Evolutionary conservation across 2,113 vertebrate species (phyloP), one percentile per base, ranked within the genome.

Genomic region (Paramisgurnus dabryanus): DNA sequence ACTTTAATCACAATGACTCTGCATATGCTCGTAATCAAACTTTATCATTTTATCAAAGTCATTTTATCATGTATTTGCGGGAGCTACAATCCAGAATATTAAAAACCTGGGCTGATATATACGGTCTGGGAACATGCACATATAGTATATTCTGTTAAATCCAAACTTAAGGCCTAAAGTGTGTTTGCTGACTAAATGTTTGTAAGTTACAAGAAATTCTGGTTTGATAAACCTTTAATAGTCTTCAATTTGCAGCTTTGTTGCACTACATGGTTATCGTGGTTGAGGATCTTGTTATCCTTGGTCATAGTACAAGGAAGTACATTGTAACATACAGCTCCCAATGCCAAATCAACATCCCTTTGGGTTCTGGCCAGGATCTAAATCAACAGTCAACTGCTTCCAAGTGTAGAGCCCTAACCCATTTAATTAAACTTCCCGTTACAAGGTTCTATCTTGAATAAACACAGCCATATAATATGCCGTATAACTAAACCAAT

Each of bases 331-430:
- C 13, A 3, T 34, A 64, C 61, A 18, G 17, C 17, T 7, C 8
- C n/a, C 6, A 65, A 76, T 5, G 9, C 27, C 27, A 66, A 53
- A 27, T 50, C 60, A 76, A 66, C 15, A 65, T 76, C 74, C 61
- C 13, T 53, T 60, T 64, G 27, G 47, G 11, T 50, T 66, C 43
- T 34, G 27, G 43, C 22, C 60, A 64, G 40, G 45, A 61, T 74
- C 7, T 45, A 12, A 6, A 58, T 57, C 12, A 64, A 64, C 12
- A 39, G 39, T 34, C 2, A 34, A 10, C 50, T 58, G 34, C 2
- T 40, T 72, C 11, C 47, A 53, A 69, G 43, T 39, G 45, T 12
- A 11, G 7, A 53, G 68, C 45, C 47, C 27, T 3, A 53, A 53
- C n/a, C 11, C 27, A 70, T 11, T 10, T 45, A 43, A 67, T 17